Evolutionary conservation across 2,113 vertebrate genomes (phyloP), one percentile per base, ranked within the genome.

Genomic region (Myotis davidii): DNA sequence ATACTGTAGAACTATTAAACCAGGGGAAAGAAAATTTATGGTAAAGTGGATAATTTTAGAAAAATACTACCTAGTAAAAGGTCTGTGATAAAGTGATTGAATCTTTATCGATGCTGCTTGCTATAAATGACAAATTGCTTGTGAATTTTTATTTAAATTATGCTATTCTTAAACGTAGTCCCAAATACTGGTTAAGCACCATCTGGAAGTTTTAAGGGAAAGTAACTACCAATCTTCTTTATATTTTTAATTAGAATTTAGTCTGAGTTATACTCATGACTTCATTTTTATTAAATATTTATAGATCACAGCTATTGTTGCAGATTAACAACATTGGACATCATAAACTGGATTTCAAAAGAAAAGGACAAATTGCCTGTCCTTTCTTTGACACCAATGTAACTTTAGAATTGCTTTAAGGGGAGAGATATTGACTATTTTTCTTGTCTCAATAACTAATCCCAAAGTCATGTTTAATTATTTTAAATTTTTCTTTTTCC

Each of bases 271-370:
- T 88, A 0, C 4, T 96, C 95, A 96, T 29, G 34, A 93, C 90
- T 98, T 97, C 82, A 96, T 98, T 98, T 97, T 91, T 97, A 97
- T 98, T 98, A 98, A 98, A 98, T 64, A 88, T 95, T 98, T 98
- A 98, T 86, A 97, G 88, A 77, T 87, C 86, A 95, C 65, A 96
- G 89, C 84, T 97, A 95, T 90, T 96, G 93, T 92, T 92, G 94
- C 96, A 95, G 97, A 94, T 91, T 94, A 95, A 94, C 59, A 70
- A 92, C 93, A 97, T 20, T 93, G 70, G 70, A 92, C 72, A 87
- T 73, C 87, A 87, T 88, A 87, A 92, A 93, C 94, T 87, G 59
- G 20, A 93, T 97, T 96, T 91, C 37, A 72, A 85, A 89, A 27
- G n/a, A 29, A 96, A 94, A 97, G 90, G 79, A 69, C 52, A 81